Conservation (phyloP, 2,113 vertebrate genomes). For the Perca fluviatilis region DNA sequence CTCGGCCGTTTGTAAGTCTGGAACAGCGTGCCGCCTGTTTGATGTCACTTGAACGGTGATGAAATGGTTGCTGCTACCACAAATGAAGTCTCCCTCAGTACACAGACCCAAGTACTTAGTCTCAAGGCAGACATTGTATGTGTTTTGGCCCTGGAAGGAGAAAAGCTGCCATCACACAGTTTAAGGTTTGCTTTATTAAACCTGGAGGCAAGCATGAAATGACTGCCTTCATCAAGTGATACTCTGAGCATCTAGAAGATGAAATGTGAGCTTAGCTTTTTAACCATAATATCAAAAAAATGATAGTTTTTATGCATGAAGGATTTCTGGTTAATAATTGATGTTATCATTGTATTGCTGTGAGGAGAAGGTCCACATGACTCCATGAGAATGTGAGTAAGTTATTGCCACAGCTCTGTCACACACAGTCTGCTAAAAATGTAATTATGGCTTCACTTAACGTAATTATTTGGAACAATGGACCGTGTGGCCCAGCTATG, state of each 20-base stretch:
- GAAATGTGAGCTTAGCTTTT: conserved; percentile 17
- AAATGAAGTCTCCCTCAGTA: conserved; percentile 73
- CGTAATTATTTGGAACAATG: conserved; percentile 6
- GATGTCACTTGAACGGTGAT: conserved; percentile 79
- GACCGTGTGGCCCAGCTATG: background rate
- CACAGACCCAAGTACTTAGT: conserved; percentile 70
- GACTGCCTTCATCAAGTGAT: conserved; percentile 24
- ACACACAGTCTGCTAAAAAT: conserved; percentile 11
- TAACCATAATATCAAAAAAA: background rate
- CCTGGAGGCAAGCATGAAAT: conserved; percentile 50
- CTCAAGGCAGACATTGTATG: conserved; percentile 74
- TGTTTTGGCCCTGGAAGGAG: conserved; percentile 70
- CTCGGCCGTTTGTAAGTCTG: conserved; percentile 75
- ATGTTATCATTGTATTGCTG: background rate
- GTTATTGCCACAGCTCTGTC: conserved; percentile 5
- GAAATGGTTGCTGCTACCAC: conserved; percentile 66
- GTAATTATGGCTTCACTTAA: conserved; percentile 28
- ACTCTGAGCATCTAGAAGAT: conserved; percentile 9
- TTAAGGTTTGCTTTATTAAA: conserved; percentile 69
- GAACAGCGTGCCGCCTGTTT: conserved; percentile 77
- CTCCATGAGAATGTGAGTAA: background rate
- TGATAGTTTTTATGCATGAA: background rate
- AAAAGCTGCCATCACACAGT: conserved; percentile 60
- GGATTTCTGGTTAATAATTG: background rate
- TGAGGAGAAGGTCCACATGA: background rate